A percentile compares a stretch with the other conserved stretches of the same genome.
Evolutionary conservation across 2,113 vertebrate species (phyloP).

Genomic region (Malurus elegans): DNA sequence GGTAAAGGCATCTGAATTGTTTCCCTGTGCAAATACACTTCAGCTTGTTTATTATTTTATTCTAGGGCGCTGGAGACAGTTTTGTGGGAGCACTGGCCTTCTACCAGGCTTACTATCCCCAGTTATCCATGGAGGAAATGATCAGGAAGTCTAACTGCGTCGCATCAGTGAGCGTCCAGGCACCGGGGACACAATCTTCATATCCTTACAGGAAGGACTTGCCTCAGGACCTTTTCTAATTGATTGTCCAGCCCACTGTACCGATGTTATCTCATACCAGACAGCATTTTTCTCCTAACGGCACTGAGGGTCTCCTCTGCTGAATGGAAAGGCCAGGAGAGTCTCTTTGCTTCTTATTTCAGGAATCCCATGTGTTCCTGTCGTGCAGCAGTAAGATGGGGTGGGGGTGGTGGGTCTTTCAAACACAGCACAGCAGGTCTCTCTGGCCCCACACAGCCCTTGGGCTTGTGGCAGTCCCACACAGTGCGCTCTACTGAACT

Average conservation of each 20-base stretch:
- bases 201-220: slow-evolving; percentile 84
- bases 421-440: neutral
- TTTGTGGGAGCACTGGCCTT: slow-evolving; percentile 93
- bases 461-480: neutral
- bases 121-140: slow-evolving; percentile 87
- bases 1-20: neutral
- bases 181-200: slow-evolving; percentile 87
- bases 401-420: neutral
- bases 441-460: neutral
- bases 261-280: slow-evolving; percentile 34
- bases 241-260: neutral
- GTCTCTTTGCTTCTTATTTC: neutral
- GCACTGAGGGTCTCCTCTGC: neutral
- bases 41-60: slow-evolving; percentile 45
- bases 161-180: slow-evolving; percentile 84
- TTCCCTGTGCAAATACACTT: neutral
- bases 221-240: slow-evolving; percentile 80
- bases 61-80: slow-evolving; percentile 95
- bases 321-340: neutral
- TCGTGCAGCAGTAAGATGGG: neutral
- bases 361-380: neutral
- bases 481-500: accelerated
- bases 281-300: neutral
- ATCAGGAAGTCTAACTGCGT: slow-evolving; percentile 85
- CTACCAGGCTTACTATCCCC: slow-evolving; percentile 86